phyloP scores from a whole-genome alignment of 2,113 vertebrate genomes.

The Aix galericulata region DNA sequence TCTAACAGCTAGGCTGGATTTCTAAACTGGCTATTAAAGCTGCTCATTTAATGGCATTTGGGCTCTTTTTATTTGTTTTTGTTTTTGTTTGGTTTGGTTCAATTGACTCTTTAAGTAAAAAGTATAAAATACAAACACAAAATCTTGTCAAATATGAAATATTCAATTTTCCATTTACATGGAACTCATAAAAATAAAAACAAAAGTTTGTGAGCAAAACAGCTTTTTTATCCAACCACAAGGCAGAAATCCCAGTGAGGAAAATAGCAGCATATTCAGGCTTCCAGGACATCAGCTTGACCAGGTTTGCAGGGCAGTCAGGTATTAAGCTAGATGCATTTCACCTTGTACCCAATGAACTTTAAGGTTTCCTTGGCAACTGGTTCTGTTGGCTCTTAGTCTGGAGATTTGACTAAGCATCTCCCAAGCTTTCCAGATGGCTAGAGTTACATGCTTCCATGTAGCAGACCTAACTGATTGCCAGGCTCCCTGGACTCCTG shows the following conservation, averaged over 20 bases:
- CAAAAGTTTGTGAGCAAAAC: neutral
- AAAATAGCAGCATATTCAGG: neutral
- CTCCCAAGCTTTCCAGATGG: neutral
- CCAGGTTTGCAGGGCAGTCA: neutral
- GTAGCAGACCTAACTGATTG: neutral
- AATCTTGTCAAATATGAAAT: neutral
- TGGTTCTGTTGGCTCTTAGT: neutral
- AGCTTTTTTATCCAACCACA: neutral
- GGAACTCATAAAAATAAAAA: neutral
- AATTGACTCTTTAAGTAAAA: neutral
- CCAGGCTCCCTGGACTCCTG: neutral
- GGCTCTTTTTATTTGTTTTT: neutral
- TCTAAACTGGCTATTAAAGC: neutral
- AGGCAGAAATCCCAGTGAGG: neutral
- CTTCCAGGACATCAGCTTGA: neutral
- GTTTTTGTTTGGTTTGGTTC: neutral
- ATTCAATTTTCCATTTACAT: neutral
- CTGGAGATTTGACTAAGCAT: neutral
- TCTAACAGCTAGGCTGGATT: neutral
- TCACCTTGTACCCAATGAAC: neutral
- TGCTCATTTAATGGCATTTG: neutral
- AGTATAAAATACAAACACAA: neutral
- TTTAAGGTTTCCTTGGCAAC: neutral
- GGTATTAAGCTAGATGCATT: neutral
- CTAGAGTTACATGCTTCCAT: rapidly evolving